A percentile compares a stretch with the other conserved stretches of the same genome.
Evolutionary conservation across 2,888 invertebrate genomes (phyloP).

Genomic region (Polia nebulosa): DNA sequence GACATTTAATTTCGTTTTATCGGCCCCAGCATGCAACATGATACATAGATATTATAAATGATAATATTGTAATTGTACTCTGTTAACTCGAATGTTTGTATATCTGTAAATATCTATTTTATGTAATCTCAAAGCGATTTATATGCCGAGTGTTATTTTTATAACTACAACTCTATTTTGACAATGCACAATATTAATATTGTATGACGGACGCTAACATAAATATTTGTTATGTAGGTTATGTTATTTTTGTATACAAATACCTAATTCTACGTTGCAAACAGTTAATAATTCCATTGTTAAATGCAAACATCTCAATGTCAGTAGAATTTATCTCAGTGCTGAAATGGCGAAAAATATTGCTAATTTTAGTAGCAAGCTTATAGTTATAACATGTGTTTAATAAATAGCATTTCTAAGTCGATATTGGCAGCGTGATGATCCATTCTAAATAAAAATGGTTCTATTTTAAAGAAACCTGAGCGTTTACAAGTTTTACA

Average conservation of each 20-base stretch:
- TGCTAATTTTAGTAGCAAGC: slow-evolving; percentile 6
- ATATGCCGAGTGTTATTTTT: slow-evolving; percentile 63
- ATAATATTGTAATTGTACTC: slow-evolving; percentile 43
- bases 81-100: slow-evolving; percentile 43
- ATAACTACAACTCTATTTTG: slow-evolving; percentile 35
- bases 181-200: slow-evolving; percentile 16
- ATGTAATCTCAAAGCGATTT: slow-evolving; percentile 40
- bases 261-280: neutral
- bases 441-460: slow-evolving; percentile 24
- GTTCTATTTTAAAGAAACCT: slow-evolving; percentile 19
- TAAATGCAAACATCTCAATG: neutral
- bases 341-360: slow-evolving; percentile 17
- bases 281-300: slow-evolving; percentile 7
- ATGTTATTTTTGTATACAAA: slow-evolving; percentile 14
- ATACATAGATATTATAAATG: slow-evolving; percentile 22
- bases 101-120: slow-evolving; percentile 36
- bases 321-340: slow-evolving; percentile 5
- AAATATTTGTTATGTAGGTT: slow-evolving; percentile 9
- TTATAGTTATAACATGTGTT: neutral
- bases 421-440: slow-evolving; percentile 25
- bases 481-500: slow-evolving; percentile 42
- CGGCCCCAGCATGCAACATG: neutral
- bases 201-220: neutral
- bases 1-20: slow-evolving; percentile 1
- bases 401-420: slow-evolving; percentile 14